These are phyloP conservation scores for Melieria picta DNA, from an alignment of 2,888 invertebrate genomes.

Conservation along the genomic window DNA sequence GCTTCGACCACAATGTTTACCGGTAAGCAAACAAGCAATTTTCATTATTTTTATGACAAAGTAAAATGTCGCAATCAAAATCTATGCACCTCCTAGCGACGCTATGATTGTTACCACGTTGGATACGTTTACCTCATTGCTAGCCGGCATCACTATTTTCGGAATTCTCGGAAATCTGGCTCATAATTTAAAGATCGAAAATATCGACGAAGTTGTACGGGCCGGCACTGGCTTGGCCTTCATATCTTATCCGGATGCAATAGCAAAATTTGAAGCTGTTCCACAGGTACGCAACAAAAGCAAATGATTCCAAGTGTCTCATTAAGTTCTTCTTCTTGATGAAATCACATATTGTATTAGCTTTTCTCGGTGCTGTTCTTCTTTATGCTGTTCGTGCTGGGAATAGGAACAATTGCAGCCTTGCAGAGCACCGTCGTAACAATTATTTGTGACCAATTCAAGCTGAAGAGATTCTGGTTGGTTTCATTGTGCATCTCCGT, in stretches of 20 bases:
- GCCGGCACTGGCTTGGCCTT: slow-evolving; percentile 83
- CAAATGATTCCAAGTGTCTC: too few relatives aligned
- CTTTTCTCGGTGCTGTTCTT: slow-evolving; percentile 85
- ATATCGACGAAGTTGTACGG: slow-evolving; percentile 73
- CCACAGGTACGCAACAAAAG: slow-evolving; percentile 69
- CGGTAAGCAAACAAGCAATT: slow-evolving; percentile 60
- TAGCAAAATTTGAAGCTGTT: slow-evolving; percentile 76
- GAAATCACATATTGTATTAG: not conserved
- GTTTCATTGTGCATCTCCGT: slow-evolving; percentile 70
- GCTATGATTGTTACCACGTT: slow-evolving; percentile 82
- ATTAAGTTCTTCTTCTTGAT: too few relatives aligned
- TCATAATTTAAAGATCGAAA: slow-evolving; percentile 69
- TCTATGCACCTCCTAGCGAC: slow-evolving; percentile 64
- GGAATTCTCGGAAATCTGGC: slow-evolving; percentile 84
- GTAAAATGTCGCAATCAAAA: not conserved
- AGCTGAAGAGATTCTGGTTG: slow-evolving; percentile 69
- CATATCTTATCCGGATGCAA: slow-evolving; percentile 84
- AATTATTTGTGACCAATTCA: slow-evolving; percentile 75
- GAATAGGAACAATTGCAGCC: slow-evolving; percentile 80
- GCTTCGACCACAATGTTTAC: slow-evolving; percentile 74
- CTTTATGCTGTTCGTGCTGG: slow-evolving; percentile 81
- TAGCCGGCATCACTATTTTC: slow-evolving; percentile 84
- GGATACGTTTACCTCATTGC: slow-evolving; percentile 81
- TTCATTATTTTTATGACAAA: not conserved
- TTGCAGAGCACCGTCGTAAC: slow-evolving; percentile 75